A percentile compares a stretch with the other conserved stretches of the same genome.
Conservation (phyloP, 2,797 vertebrate species). For the Lerista edwardsae region DNA sequence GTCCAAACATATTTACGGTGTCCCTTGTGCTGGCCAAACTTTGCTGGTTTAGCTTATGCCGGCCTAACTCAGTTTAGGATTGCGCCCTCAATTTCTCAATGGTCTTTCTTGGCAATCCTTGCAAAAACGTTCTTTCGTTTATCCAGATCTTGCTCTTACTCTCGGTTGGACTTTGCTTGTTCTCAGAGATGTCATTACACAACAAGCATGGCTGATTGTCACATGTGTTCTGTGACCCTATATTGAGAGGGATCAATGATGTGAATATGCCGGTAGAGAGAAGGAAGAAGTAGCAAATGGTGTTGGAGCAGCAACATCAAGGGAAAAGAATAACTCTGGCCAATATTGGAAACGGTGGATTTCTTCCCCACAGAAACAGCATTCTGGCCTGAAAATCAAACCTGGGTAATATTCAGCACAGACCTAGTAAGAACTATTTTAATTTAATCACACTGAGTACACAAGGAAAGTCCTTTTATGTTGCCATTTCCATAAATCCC, state of each 20-base stretch:
- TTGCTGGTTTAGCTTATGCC: too few species aligned
- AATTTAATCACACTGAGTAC: not conserved
- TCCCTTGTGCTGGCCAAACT: too few species aligned
- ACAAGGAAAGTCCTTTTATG: not conserved
- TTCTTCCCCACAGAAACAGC: not conserved
- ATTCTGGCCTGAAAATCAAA: not conserved
- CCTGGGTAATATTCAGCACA: not conserved
- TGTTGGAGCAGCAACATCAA: not conserved
- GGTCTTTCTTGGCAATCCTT: not conserved
- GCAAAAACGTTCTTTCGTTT: not conserved
- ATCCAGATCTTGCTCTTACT: not conserved
- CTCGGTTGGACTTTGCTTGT: not conserved
- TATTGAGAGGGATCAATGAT: not conserved
- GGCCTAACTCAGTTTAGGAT: too few species aligned
- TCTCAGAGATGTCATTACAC: not conserved
- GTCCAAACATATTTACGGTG: too few species aligned
- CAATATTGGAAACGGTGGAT: not conserved
- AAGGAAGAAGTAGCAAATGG: not conserved
- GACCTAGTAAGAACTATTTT: slow-evolving; percentile 12
- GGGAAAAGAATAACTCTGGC: not conserved
- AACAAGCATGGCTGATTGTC: not conserved
- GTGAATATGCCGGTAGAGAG: not conserved
- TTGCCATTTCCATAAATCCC: not conserved
- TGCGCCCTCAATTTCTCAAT: not conserved
- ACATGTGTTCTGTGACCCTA: not conserved